Evolutionary conservation across 2,888 invertebrate genomes (phyloP), one percentile per base, ranked within the genome.

Genomic region (Drosophila acutilabella): DNA sequence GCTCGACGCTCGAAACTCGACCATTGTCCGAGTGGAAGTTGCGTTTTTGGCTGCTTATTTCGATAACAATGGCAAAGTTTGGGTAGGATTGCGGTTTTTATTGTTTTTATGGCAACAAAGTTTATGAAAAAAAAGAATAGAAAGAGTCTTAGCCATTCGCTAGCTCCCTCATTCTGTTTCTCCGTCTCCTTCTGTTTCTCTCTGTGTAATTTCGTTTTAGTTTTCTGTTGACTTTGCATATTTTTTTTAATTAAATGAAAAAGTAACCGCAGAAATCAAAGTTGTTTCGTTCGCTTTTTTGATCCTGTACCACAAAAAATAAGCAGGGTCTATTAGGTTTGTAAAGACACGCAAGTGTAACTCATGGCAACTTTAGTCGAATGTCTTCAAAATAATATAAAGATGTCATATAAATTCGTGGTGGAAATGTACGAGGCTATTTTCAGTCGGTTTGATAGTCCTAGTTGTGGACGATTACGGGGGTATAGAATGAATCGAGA

Each of bases 161-260:
- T 36, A 13, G 7, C 36, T 13, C 8, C n/a, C n/a, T n/a, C n/a
- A n/a, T n/a, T 36, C 33, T 33, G 11, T 33, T 2, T 33, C 33
- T 33, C 33, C 13, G 0, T 16, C 13, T 36, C 8, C 11, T 14
- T 38, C 16, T 23, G 23, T 38, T 23, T 36, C 57, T 56, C 26
- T 41, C 30, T 40, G 42, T 13, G 74, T 64, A 74, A 89, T 88
- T 88, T 84, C 69, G 65, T 71, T 89, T 82, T 90, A 81, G 86
- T 80, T 89, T 90, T 83, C 78, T 83, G 90, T 80, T 81, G 89
- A 90, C 79, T 82, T 90, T 90, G 90, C 89, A 88, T 85, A 80
- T 88, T 89, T 90, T 30, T 88, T 89, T 89, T 89, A 89, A 90
- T 89, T 89, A 89, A 89, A 89, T 71, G 71, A 78, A 77, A 73